Evolutionary conservation across 2,888 invertebrate species (phyloP).

Genomic region (Drosophila mercatorum): DNA sequence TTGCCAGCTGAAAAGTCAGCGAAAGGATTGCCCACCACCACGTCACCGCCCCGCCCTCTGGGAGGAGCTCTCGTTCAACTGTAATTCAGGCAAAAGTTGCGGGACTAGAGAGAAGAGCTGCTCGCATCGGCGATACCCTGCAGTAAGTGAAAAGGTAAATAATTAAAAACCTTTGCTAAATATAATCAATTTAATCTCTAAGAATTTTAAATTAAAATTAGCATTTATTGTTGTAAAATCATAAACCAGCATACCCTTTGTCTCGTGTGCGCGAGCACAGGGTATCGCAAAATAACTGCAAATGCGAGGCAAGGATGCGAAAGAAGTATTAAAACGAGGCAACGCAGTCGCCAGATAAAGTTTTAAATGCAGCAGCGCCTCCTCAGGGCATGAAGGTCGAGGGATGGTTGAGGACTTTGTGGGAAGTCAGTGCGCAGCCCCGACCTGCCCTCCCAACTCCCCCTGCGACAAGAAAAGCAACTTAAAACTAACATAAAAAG

Average conservation of each 20-base stretch:
- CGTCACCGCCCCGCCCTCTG: accelerated
- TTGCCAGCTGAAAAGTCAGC: constrained; percentile 28
- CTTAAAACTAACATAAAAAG: constrained; percentile 75
- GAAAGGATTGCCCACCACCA: neutral
- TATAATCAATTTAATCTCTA: neutral
- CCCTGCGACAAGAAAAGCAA: constrained; percentile 29
- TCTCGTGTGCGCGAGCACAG: neutral
- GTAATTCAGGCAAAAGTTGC: constrained; percentile 28
- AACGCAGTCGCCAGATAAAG: constrained; percentile 65
- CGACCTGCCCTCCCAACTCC: neutral
- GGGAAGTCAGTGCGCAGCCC: neutral
- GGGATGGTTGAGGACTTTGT: neutral
- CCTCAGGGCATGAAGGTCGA: constrained; percentile 6
- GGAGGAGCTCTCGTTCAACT: neutral
- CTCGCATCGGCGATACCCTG: neutral
- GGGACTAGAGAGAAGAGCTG: neutral
- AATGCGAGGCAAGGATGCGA: constrained; percentile 43
- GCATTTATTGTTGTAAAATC: no score
- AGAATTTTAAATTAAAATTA: neutral
- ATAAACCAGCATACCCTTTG: neutral
- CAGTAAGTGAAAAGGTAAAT: neutral
- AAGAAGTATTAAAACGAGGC: constrained; percentile 80
- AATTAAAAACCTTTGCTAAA: no score
- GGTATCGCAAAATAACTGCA: constrained; percentile 25
- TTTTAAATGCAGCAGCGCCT: constrained; percentile 65